Percentiles rank a stretch among this genome's conserved stretches.
Conservation (phyloP, 2,113 vertebrate genomes). For the Thamnaconus septentrionalis region DNA sequence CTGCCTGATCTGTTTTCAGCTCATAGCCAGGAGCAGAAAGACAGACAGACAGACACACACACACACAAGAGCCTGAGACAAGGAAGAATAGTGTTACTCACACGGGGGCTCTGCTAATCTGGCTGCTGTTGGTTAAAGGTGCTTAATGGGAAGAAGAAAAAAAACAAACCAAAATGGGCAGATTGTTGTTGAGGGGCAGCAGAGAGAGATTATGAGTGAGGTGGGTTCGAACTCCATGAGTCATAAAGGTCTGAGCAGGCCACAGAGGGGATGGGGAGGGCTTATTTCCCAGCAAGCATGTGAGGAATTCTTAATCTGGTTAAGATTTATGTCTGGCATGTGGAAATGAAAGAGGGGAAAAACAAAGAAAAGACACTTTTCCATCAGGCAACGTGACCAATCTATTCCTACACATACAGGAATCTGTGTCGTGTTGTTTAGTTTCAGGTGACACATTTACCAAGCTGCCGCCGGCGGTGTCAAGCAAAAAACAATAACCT, state of each 20-base stretch:
- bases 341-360: background rate
- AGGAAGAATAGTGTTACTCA: conserved; percentile 6
- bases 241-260: conserved; percentile 45
- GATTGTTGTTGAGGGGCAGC: conserved; percentile 31
- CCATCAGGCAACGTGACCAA: too few relatives aligned
- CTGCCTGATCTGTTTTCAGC: background rate
- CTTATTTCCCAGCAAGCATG: background rate
- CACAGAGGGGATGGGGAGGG: background rate
- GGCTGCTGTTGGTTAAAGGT: conserved; percentile 16
- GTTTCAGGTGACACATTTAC: too few relatives aligned
- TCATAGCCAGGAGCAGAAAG: conserved; percentile 9
- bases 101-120: conserved; percentile 15
- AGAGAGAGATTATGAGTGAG: conserved; percentile 41
- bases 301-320: conserved; percentile 41
- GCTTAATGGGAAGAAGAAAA: too few relatives aligned
- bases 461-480: too few relatives aligned
- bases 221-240: conserved; percentile 39
- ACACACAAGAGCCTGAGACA: conserved; percentile 6
- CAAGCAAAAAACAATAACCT: too few relatives aligned
- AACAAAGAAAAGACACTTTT: conserved; percentile 1
- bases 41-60: background rate
- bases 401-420: too few relatives aligned
- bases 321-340: conserved; percentile 17
- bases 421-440: too few relatives aligned
- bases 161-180: conserved; percentile 36